Evolutionary conservation across 2,888 invertebrate genomes (phyloP).

Genomic region (Polydrusus tereticollis): DNA sequence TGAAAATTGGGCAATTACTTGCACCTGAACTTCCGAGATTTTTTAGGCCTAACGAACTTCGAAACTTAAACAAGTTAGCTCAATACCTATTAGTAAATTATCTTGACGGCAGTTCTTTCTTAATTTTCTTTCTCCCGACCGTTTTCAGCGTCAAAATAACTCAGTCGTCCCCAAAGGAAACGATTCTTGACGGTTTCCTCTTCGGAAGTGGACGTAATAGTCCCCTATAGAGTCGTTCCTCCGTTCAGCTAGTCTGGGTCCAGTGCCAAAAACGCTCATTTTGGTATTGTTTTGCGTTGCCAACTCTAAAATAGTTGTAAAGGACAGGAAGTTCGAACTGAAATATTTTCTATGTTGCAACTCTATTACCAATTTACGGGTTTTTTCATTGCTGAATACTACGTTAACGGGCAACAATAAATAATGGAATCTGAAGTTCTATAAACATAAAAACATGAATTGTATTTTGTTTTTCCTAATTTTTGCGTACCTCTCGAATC

Average conservation of each 20-base stretch:
- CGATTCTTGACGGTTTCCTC: slow-evolving; percentile 24
- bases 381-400: too few species aligned
- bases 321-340: neutral
- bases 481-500: too few species aligned
- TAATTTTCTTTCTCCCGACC: slow-evolving; percentile 37
- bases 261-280: slow-evolving; percentile 58
- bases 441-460: too few species aligned
- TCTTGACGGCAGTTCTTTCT: slow-evolving; percentile 38
- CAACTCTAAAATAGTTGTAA: slow-evolving; percentile 34
- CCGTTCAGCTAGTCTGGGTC: slow-evolving; percentile 55
- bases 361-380: neutral
- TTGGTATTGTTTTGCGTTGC: slow-evolving; percentile 60
- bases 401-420: too few species aligned
- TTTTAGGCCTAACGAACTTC: slow-evolving; percentile 36
- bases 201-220: slow-evolving; percentile 65
- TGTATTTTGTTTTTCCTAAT: too few species aligned
- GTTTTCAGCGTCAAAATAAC: slow-evolving; percentile 55
- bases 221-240: slow-evolving; percentile 61
- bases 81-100: slow-evolving; percentile 47
- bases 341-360: slow-evolving; percentile 1
- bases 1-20: slow-evolving; percentile 34
- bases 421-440: too few species aligned
- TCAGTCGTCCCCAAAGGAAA: slow-evolving; percentile 56
- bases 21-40: slow-evolving; percentile 40
- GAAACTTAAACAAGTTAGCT: slow-evolving; percentile 44